These are phyloP conservation scores for Dryobota labecula DNA, from an alignment of 2,888 invertebrate genomes.

Conservation along the genomic window DNA sequence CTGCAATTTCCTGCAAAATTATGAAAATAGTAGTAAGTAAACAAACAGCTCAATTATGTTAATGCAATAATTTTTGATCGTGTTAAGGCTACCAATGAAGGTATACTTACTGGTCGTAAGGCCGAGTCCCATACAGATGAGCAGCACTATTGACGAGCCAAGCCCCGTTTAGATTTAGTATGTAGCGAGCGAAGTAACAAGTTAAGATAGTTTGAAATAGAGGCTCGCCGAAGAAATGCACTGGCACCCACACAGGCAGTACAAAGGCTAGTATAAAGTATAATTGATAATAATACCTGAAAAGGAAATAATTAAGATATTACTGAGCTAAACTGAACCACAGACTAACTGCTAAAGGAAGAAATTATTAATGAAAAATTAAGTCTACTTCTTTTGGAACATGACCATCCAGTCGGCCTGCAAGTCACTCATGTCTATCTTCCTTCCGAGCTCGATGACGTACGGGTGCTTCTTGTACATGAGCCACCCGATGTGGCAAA, in stretches of 20 bases:
- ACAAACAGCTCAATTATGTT: conserved; percentile 11
- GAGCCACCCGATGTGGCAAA: conserved; percentile 96
- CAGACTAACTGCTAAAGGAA: not conserved
- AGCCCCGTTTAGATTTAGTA: conserved; percentile 92
- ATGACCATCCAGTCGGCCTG: conserved; percentile 93
- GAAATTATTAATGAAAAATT: not conserved
- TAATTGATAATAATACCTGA: conserved; percentile 92
- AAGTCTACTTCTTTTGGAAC: conserved; percentile 93
- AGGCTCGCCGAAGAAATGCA: conserved; percentile 93
- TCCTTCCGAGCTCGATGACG: conserved; percentile 92
- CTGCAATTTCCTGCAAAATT: conserved; percentile 91
- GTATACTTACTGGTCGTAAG: conserved; percentile 92
- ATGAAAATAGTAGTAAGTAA: conserved; percentile 14
- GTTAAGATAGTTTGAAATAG: conserved; percentile 91
- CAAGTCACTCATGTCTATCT: conserved; percentile 94
- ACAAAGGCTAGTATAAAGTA: conserved; percentile 91
- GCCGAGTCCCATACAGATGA: conserved; percentile 94
- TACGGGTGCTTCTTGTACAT: conserved; percentile 94
- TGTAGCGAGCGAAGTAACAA: conserved; percentile 91
- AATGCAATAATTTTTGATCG: not conserved
- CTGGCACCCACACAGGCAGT: conserved; percentile 92
- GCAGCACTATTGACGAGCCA: conserved; percentile 96
- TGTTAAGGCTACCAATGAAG: conserved; percentile 13
- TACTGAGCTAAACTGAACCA: not conserved
- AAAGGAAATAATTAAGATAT: conserved; percentile 68